Evolutionary conservation across 2,888 invertebrate genomes (phyloP), one percentile per base, ranked within the genome.

Genomic region (Diabrotica balteata): DNA sequence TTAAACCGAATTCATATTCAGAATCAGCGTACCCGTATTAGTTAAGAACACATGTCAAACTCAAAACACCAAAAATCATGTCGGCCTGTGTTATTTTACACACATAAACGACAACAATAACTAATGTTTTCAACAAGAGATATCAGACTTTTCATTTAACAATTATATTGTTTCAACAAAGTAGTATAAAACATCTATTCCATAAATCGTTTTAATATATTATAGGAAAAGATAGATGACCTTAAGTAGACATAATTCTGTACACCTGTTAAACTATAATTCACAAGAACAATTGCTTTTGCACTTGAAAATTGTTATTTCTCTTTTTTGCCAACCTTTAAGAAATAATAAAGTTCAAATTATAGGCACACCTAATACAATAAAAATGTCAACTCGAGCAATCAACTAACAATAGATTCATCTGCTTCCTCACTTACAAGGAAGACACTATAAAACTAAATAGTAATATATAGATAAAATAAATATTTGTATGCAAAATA

Each of bases 311-410:
- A 47, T 17, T 2, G 17, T 8, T 51, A 51, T 51, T 17, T 9
- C 17, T 11, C 11, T 51, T 51, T 17, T 51, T 51, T 51, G 2
- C 11, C 11, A 9, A 51, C 51, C 9, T n/a, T 51, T 51, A 51
- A 51, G 11, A n/a, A 8, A 8, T 17, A 57, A 57, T 57, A 57
- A 57, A 57, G 55, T 57, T 57, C 55, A 57, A 44, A 57, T 57
- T 57, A 57, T n/a, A 32, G 55, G 44, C 55, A 11, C 55, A 44
- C 55, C 55, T 44, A 11, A 8, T 44, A 57, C 55, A 57, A 57
- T 57, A 57, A 57, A 57, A 57, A 57, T 57, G 44, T 57, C 55
- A 57, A 44, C 44, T 44, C 43, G 9, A n/a, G 43, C 7, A 44
- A 44, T 57, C 42, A 32, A 4, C 9, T 4, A 47, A 47, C 10